Evolutionary conservation across 2,797 vertebrate genomes (phyloP).

Genomic region (Poeciliopsis gracilis): DNA sequence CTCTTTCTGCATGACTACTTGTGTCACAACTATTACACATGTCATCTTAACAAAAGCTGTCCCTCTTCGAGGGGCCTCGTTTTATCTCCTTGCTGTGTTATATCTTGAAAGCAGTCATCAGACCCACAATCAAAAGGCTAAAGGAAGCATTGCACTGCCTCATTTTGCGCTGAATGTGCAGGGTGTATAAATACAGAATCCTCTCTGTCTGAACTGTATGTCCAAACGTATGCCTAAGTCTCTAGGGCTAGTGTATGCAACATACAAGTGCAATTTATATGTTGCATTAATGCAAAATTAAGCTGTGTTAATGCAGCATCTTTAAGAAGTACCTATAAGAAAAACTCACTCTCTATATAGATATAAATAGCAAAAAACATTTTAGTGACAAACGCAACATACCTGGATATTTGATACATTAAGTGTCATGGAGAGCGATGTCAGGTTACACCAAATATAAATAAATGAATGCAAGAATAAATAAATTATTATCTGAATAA

Average conservation of each 20-base stretch:
- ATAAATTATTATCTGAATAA: not conserved
- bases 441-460: not conserved
- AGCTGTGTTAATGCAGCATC: not conserved
- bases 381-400: not conserved
- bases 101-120: slow-evolving; percentile 53
- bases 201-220: slow-evolving; percentile 39
- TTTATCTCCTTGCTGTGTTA: slow-evolving; percentile 45
- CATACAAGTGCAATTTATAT: no score
- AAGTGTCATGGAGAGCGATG: not conserved
- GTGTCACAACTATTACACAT: slow-evolving; percentile 45
- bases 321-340: slow-evolving; percentile 38
- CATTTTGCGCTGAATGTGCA: slow-evolving; percentile 32
- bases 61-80: slow-evolving; percentile 46
- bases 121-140: slow-evolving; percentile 50
- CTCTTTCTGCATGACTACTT: slow-evolving; percentile 34
- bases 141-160: slow-evolving; percentile 48
- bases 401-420: not conserved
- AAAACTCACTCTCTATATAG: not conserved
- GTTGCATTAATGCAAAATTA: no score
- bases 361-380: not conserved
- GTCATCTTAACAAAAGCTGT: slow-evolving; percentile 31
- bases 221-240: not conserved
- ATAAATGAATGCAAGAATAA: not conserved
- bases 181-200: slow-evolving; percentile 32
- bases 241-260: slow-evolving; percentile 25